Conservation (phyloP, 1,140 invertebrate species). For the Hydropsyche tenuis region DNA sequence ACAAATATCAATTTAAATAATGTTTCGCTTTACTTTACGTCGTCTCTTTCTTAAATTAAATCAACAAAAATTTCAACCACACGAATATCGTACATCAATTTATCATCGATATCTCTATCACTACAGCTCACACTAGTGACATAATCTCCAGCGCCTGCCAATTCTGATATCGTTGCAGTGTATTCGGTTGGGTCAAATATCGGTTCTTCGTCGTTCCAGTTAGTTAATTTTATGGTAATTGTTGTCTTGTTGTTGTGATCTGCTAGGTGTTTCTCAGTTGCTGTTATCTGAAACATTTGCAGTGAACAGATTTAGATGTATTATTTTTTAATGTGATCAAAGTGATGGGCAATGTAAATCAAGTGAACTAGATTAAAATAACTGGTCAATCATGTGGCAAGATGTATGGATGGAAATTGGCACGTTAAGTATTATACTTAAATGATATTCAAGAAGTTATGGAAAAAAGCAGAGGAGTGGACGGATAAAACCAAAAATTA, state of each 20-base stretch:
- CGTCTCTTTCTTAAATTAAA: not conserved
- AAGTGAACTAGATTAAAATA: too few species aligned
- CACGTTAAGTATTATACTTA: too few species aligned
- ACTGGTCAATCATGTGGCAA: too few species aligned
- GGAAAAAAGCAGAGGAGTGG: too few species aligned
- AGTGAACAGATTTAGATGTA: too few species aligned
- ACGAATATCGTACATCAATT: constrained; percentile 61
- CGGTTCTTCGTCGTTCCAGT: constrained; percentile 67
- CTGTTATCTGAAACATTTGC: constrained; percentile 20
- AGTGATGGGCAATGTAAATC: too few species aligned
- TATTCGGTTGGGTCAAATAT: constrained; percentile 57
- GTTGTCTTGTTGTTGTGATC: constrained; percentile 54
- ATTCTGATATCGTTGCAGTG: constrained; percentile 59
- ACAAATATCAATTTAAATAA: too few species aligned
- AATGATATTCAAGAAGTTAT: too few species aligned
- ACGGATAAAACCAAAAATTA: too few species aligned
- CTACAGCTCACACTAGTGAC: constrained; percentile 57
- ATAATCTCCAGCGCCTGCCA: constrained; percentile 54
- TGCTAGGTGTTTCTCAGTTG: constrained; percentile 43
- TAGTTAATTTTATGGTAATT: constrained; percentile 61
- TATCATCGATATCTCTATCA: constrained; percentile 65
- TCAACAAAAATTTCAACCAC: not conserved
- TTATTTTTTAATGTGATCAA: too few species aligned
- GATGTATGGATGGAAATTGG: too few species aligned
- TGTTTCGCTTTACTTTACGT: not conserved